A percentile compares a stretch with the other conserved stretches of the same genome.
These are phyloP conservation scores for Chelonus insularis DNA, from an alignment of 1,140 invertebrate species.

Conservation along the genomic window DNA sequence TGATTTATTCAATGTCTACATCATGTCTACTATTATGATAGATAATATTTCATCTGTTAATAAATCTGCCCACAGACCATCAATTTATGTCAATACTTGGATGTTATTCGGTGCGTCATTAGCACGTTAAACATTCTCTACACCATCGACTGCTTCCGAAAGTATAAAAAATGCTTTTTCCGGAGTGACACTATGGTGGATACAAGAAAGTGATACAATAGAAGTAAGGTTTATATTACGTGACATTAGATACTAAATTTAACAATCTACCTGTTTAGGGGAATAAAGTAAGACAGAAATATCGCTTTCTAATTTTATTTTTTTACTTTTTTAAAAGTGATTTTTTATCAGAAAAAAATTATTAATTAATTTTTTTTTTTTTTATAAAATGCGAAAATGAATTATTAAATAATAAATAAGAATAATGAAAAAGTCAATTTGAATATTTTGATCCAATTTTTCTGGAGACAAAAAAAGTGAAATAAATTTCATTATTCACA, in stretches of 20 bases:
- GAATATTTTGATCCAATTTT: background rate
- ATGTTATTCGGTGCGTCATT: background rate
- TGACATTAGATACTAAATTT: constrained; percentile 1
- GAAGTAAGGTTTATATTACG: background rate
- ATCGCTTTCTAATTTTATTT: too few relatives aligned
- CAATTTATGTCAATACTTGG: constrained; percentile 15
- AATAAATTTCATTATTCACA: background rate
- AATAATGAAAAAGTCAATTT: background rate
- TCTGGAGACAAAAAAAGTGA: background rate
- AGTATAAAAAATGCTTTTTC: background rate
- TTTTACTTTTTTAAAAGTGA: too few relatives aligned
- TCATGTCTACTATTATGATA: too few relatives aligned
- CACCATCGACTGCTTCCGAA: background rate
- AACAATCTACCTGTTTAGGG: too few relatives aligned
- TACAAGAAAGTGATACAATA: background rate
- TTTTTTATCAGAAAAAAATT: too few relatives aligned
- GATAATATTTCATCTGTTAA: too few relatives aligned
- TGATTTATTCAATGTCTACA: too few relatives aligned
- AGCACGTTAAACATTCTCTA: background rate
- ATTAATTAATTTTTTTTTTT: too few relatives aligned
- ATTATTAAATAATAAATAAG: background rate
- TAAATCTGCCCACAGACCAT: background rate
- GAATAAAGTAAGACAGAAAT: too few relatives aligned
- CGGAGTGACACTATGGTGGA: background rate
- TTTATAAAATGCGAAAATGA: background rate